These are phyloP conservation scores for Epirrhoe alternata DNA, from an alignment of 2,888 invertebrate genomes.

Conservation along the genomic window DNA sequence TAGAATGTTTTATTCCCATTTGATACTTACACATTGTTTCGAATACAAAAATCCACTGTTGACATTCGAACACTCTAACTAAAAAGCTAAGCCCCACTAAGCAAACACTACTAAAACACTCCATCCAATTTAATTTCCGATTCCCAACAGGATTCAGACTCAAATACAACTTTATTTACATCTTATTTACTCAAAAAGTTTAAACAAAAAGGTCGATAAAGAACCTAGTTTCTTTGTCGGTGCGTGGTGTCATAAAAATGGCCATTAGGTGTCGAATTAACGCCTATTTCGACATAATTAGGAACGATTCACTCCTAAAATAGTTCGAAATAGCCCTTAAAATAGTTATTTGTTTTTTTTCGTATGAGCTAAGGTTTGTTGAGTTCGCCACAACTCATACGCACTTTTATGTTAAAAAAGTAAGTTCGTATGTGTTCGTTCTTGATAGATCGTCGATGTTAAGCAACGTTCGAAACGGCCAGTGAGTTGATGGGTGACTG, in stretches of 20 bases:
- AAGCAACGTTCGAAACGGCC: no score
- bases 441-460: no score
- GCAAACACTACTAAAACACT: neutral
- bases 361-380: neutral
- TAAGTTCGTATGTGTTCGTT: no score
- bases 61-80: neutral
- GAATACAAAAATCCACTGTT: neutral
- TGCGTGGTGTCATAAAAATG: conserved; percentile 71
- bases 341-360: conserved; percentile 60
- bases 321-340: conserved; percentile 34
- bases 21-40: no score
- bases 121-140: conserved; percentile 1
- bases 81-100: neutral
- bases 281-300: conserved; percentile 85
- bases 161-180: conserved; percentile 57
- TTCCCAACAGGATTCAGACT: conserved; percentile 42
- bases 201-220: conserved; percentile 78
- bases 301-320: conserved; percentile 73
- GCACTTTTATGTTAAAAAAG: no score
- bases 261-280: conserved; percentile 82
- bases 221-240: conserved; percentile 80
- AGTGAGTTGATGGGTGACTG: no score
- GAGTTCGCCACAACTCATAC: neutral
- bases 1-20: no score
- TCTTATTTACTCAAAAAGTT: conserved; percentile 78